Conservation (phyloP, 2,113 vertebrate genomes). For the Sialia sialis region DNA sequence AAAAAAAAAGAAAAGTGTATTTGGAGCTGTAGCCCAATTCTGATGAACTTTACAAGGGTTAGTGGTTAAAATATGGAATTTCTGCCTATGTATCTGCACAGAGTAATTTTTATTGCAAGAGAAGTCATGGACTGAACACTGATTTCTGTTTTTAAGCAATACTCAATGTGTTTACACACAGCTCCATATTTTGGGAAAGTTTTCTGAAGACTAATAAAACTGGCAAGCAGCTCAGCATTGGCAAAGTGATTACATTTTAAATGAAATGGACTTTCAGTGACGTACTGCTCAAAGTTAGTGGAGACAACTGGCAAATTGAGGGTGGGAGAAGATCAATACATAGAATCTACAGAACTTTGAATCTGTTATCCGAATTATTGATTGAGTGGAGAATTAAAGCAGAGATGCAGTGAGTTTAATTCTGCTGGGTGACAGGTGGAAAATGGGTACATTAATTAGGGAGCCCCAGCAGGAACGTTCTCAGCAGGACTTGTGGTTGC, state of each 20-base stretch:
- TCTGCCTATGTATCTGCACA: neutral
- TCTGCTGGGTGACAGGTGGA: constrained; percentile 62
- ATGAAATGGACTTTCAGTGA: constrained; percentile 49
- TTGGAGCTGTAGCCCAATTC: neutral
- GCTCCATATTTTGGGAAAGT: constrained; percentile 23
- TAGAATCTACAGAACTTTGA: constrained; percentile 58
- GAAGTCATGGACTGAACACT: neutral
- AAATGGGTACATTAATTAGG: constrained; percentile 65
- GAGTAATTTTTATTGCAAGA: neutral
- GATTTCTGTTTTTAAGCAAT: neutral
- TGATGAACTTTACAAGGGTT: neutral
- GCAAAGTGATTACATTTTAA: constrained; percentile 53
- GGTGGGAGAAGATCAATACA: constrained; percentile 59
- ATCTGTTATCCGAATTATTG: constrained; percentile 59
- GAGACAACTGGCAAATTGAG: constrained; percentile 58
- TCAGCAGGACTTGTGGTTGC: constrained; percentile 33
- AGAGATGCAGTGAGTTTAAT: constrained; percentile 60
- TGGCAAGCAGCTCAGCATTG: neutral
- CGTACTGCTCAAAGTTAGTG: constrained; percentile 38
- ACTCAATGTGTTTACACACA: neutral
- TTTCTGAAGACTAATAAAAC: constrained; percentile 40
- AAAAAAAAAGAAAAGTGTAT: neutral
- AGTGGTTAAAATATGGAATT: neutral
- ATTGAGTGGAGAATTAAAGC: constrained; percentile 58
- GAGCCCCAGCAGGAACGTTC: constrained; percentile 29